Percentiles rank a stretch among this genome's conserved stretches.
These are phyloP conservation scores for Chelonia mydas DNA, from an alignment of 2,797 vertebrate species.

Conservation along the genomic window DNA sequence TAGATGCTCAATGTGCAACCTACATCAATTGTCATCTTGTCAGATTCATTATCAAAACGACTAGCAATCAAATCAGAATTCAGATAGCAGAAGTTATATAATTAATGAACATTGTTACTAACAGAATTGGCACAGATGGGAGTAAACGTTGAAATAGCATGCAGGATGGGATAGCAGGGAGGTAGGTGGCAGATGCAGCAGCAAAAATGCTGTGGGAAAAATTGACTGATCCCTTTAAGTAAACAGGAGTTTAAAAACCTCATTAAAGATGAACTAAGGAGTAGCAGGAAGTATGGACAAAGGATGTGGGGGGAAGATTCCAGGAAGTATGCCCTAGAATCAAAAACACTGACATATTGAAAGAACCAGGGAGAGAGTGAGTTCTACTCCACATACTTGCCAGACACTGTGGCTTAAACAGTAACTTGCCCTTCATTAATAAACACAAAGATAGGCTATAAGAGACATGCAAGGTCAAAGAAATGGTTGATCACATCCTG, in stretches of 20 bases:
- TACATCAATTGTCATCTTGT: background rate
- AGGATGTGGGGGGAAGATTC: background rate
- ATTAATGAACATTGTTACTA: background rate
- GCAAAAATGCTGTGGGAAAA: background rate
- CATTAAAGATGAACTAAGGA: background rate
- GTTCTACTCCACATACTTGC: background rate
- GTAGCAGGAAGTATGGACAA: background rate
- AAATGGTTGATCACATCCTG: background rate
- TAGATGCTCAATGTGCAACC: background rate
- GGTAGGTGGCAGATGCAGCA: background rate
- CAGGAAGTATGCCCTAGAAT: background rate
- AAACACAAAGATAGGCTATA: background rate
- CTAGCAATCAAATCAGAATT: background rate
- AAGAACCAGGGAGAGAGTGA: background rate
- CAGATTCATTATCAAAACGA: background rate
- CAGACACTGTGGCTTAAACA: background rate
- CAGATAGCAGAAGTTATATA: background rate
- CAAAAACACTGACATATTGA: background rate
- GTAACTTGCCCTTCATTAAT: background rate
- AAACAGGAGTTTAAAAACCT: background rate
- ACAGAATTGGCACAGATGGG: background rate
- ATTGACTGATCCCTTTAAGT: background rate
- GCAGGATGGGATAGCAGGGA: background rate
- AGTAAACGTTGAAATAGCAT: background rate
- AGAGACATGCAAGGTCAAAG: background rate